A percentile compares a stretch with the other conserved stretches of the same genome.
phyloP scores from a whole-genome alignment of 2,113 vertebrate genomes.

The Redunca redunca region DNA sequence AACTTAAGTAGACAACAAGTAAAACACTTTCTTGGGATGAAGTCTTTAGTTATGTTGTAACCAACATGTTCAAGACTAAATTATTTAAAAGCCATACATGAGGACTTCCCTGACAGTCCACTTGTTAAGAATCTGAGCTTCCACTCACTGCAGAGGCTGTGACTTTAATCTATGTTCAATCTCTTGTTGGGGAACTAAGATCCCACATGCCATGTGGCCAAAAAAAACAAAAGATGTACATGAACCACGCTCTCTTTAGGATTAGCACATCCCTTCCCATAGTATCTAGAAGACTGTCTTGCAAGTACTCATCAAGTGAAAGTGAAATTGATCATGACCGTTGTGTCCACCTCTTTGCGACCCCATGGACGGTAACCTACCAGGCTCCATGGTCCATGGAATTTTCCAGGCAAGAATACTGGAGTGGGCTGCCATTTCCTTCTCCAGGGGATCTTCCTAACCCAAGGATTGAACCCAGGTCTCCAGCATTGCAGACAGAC shows the following conservation, averaged over 20 bases:
- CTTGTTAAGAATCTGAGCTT: not conserved
- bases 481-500: no score
- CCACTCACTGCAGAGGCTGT: not conserved
- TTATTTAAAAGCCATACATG: not conserved
- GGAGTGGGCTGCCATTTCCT: no score
- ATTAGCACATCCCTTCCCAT: rapidly evolving
- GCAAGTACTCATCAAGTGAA: not conserved
- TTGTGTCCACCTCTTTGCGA: no score
- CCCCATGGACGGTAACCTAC: no score
- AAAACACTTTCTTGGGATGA: not conserved
- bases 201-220: not conserved
- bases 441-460: no score
- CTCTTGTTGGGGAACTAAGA: not conserved
- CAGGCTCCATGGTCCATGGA: no score
- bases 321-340: no score
- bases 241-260: not conserved
- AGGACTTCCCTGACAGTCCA: not conserved
- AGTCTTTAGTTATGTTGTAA: not conserved
- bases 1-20: not conserved
- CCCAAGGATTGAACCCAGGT: no score
- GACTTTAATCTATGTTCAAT: not conserved
- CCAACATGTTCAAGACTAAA: not conserved
- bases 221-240: not conserved
- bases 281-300: not conserved
- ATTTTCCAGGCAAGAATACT: no score